Percentiles rank a stretch among this genome's conserved stretches.
These are phyloP conservation scores for Elysia chlorotica DNA, from an alignment of 1,140 invertebrate species.

Conservation along the genomic window DNA sequence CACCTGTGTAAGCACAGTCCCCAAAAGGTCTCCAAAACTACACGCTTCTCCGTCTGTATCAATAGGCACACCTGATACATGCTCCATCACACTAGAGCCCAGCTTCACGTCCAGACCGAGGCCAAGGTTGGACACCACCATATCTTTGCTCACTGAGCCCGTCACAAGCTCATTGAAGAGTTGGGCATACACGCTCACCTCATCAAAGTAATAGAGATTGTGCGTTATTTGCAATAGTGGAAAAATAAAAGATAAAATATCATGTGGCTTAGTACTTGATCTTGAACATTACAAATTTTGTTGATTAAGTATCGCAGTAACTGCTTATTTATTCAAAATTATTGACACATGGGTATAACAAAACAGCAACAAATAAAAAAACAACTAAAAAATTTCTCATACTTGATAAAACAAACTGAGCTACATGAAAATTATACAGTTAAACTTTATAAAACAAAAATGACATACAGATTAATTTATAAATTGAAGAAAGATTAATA, in stretches of 20 bases:
- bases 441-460: not conserved
- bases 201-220: not conserved
- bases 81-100: not conserved
- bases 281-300: not conserved
- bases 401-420: not conserved
- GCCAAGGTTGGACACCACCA: not conserved
- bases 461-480: not conserved
- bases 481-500: not conserved
- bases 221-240: not conserved
- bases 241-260: not conserved
- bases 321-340: not conserved
- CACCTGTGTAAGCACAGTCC: conserved; percentile 4
- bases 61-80: not conserved
- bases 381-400: not conserved
- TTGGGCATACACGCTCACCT: conserved; percentile 18
- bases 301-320: not conserved
- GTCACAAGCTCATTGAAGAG: conserved; percentile 18
- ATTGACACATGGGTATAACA: not conserved
- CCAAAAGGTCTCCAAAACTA: not conserved
- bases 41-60: not conserved
- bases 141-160: conserved; percentile 2
- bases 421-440: not conserved
- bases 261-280: too few relatives aligned
- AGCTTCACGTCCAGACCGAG: not conserved
- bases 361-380: not conserved